Base-by-base conservation (phyloP, 2,888 invertebrate genomes). In the Hyalella azteca region DNA sequence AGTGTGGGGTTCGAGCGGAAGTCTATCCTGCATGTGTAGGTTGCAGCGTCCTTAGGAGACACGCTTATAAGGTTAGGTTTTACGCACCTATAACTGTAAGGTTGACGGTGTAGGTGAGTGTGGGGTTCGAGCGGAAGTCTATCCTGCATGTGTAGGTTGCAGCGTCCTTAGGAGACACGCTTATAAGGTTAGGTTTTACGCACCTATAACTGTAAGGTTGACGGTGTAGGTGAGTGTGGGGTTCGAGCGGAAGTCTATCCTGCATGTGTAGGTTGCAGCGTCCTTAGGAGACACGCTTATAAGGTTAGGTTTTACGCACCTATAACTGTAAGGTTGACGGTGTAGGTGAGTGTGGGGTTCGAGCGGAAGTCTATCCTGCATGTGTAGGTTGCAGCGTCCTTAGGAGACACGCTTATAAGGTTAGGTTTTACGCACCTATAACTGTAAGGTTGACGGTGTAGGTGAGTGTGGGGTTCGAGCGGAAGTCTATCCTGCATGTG, bases 151-250 rank as follows among this genome's bases (percentile, higher is more conserved):
- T 77, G 54, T 79, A 79, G 0, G 77, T 76, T 7, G 76, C 77
- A 4, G 60, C 60, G 39, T 79, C 79, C 32, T 77, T 76, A 15
- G 39, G 40, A 9, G 50, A 39, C 22, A 79, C 79, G 5, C 59
- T 49, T 73, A 40, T 22, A 78, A n/a, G n/a, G n/a, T n/a, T n/a
- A n/a, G n/a, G n/a, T n/a, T n/a, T 50, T 15, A 22, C 76, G 76
- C 54, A 79, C 76, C 45, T 50, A 76, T 77, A 50, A 77, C 79
- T 19, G 76, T 77, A 26, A 77, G 54, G 60, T 77, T 79, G 22
- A 79, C 77, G 5, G 45, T 50, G 39, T 76, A 77, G 29, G 36
- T 77, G 26, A 77, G 41, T 7, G 77, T 76, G 11, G 76, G 77
- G 26, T 76, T 79, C 15, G 50, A 39, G 32, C 50, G 41, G 41